These are phyloP conservation scores for Napeogenes inachia DNA, from an alignment of 2,888 invertebrate species.

Conservation along the genomic window DNA sequence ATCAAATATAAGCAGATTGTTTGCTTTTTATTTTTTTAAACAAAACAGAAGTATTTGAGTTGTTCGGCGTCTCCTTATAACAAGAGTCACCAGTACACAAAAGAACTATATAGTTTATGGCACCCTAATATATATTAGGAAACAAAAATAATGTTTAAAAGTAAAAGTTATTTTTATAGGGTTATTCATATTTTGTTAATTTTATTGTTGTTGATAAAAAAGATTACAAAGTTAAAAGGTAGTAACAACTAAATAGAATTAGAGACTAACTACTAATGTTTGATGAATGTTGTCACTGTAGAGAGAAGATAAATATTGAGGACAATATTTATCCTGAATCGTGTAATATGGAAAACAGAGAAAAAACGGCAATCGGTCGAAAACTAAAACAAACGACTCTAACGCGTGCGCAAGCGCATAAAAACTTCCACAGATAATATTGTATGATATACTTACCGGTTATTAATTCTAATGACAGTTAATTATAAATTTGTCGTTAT, in stretches of 20 bases:
- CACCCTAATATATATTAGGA: not conserved
- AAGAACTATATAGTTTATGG: not conserved
- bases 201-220: too few species aligned
- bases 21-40: not conserved
- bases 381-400: slow-evolving; percentile 17
- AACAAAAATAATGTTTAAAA: too few species aligned
- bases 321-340: too few species aligned
- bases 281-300: too few species aligned
- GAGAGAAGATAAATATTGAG: too few species aligned
- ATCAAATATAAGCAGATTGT: not conserved
- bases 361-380: slow-evolving; percentile 11
- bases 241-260: too few species aligned
- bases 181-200: too few species aligned
- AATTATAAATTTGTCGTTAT: too few species aligned
- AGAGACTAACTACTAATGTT: too few species aligned
- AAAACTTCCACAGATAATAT: slow-evolving; percentile 18
- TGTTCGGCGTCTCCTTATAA: not conserved
- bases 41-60: slow-evolving; percentile 3
- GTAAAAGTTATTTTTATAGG: too few species aligned
- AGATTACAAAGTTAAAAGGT: too few species aligned
- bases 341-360: not conserved
- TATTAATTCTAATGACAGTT: slow-evolving; percentile 5
- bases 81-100: not conserved
- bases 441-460: slow-evolving; percentile 12
- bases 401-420: slow-evolving; percentile 23